Conservation (phyloP, 2,113 vertebrate species). For the Typhlomys cinereus region DNA sequence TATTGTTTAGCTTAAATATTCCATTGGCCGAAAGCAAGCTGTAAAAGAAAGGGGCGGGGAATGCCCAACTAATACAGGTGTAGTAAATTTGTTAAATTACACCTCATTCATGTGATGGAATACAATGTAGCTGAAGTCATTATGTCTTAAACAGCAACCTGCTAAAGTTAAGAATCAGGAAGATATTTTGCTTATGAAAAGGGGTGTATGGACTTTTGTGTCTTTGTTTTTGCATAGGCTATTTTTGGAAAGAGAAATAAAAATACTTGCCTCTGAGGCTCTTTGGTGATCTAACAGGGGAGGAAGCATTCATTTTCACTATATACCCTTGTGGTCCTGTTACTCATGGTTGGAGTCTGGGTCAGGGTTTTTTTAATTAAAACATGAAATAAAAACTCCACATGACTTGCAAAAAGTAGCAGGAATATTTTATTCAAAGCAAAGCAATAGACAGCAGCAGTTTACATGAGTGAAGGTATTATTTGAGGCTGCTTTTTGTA, state of each 20-base stretch:
- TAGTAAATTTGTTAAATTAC: background rate
- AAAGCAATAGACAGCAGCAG: too few species aligned
- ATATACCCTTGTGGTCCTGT: background rate
- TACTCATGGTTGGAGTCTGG: too few species aligned
- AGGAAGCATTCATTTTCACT: background rate
- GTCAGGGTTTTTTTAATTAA: too few species aligned
- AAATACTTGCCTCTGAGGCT: background rate
- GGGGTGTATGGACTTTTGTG: background rate
- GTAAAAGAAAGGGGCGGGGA: background rate
- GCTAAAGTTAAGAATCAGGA: background rate
- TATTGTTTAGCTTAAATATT: background rate
- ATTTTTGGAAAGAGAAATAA: conserved; percentile 8
- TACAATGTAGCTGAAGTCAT: background rate
- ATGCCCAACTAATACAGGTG: background rate
- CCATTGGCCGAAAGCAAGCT: background rate
- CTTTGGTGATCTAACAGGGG: background rate
- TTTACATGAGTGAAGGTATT: too few species aligned
- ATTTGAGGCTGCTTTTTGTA: too few species aligned
- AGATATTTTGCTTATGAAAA: background rate
- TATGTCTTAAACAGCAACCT: background rate
- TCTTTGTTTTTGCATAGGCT: background rate
- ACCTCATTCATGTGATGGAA: background rate
- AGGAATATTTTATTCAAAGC: too few species aligned
- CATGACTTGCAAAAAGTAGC: too few species aligned
- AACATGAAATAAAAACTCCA: too few species aligned